Base-by-base conservation (phyloP, 2,888 invertebrate genomes). In the Synanthedon myopaeformis region DNA sequence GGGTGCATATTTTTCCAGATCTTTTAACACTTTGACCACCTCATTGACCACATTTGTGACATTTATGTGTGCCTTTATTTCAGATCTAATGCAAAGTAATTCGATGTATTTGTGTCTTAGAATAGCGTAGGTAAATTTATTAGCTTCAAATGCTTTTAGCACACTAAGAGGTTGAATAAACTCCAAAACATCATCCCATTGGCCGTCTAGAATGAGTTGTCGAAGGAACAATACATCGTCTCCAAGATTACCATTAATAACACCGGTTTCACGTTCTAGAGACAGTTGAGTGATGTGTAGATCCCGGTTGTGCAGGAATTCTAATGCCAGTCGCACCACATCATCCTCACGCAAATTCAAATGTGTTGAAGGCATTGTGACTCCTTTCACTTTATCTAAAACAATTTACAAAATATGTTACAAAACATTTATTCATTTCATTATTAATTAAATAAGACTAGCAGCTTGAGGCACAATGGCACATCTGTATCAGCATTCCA, bases 181-280 rank as follows among this genome's bases (percentile, higher is more conserved):
- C 76, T 98, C 97, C 57, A 97, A 86, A 1, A 96, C 97, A 77
- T 98, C 97, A 81, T 98, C 98, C 98, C 98, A 98, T 82, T 98
- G 97, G 14, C 98, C 98, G 78, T 98, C 98, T 54, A 98, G 90
- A 62, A 98, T 97, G 53, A 98, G 91, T 81, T 98, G 97, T 14
- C 98, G 90, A 17, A 98, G 89, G 80, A 98, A 98, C 51, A 98
- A 90, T 45, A 97, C 93, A 80, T 98, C 98, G 79, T 98, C 97
- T 12, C 96, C 96, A 78, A 92, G 97, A 72, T 93, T 92, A 55
- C 96, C 96, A 81, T 97, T 97, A 74, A 96, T 96, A 59, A 97
- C 94, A 52, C 98, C 98, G 1, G 97, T 96, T 85, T 98, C 98
- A 52, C 98, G 91, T 82, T 98, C 98, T 58, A 98, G 83, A 53